Evolutionary conservation across 2,888 invertebrate genomes (phyloP), one percentile per base, ranked within the genome.

Genomic region (Noctua janthina): DNA sequence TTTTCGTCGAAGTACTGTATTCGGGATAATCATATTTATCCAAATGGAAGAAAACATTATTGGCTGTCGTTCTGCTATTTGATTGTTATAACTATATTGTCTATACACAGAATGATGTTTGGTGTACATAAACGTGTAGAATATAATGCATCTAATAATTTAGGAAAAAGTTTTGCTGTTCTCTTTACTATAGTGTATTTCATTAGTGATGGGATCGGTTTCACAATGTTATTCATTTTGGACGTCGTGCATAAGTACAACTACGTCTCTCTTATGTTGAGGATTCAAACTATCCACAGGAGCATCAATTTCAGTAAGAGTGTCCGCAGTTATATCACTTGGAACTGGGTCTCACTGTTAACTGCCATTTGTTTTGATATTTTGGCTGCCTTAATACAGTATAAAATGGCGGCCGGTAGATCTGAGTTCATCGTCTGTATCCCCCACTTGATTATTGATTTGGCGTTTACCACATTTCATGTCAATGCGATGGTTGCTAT

Each of bases 261-360:
- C 2, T 75, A 83, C 17, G 43, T 87, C 1, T 62, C 29, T 10
- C 78, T 87, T 10, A 78, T 84, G 54, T 13, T 83, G 20, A 79
- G 35, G 2, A 76, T 88, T 3, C 87, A 88, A 46, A 54, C 64
- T 56, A 80, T 88, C 49, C 62, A 81, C 43, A 71, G 46, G 23
- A 75, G 4, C 29, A 73, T 87, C 2, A 59, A 69, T 39, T 76
- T 51, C 11, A 74, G 29, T n/a, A 73, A 75, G 17, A 54, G 29
- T 20, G 56, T 81, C 29, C 23, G 39, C 0, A 74, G 15, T 56
- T 87, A 72, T 49, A 67, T 74, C 0, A 56, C 75, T 35, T 79
- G 77, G 81, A 87, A 81, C 49, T 85, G 82, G 78, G 20, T 87
- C 1, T 73, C 70, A 0, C 23, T 78, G 11, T 56, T 74, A 35